Conservation (phyloP, 37 sponge, comb jelly and placozoan genomes). For the Axinella damicornis region DNA sequence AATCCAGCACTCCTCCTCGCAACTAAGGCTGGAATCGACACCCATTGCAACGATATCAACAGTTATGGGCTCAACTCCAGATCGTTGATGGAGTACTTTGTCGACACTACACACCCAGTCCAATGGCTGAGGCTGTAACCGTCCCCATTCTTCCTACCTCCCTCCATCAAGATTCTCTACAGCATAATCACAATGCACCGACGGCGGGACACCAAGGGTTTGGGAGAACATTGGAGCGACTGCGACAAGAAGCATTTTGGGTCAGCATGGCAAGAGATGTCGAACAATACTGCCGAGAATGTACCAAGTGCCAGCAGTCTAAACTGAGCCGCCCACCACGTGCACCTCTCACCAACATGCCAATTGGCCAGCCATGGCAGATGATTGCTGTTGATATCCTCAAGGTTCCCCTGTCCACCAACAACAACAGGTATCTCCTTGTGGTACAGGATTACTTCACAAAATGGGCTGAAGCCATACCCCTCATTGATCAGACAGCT, state of each 20-base stretch:
- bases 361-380: slow-evolving; percentile 9
- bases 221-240: slow-evolving; percentile 51
- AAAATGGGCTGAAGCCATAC: too few relatives aligned
- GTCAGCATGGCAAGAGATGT: slow-evolving; percentile 55
- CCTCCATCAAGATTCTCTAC: slow-evolving; percentile 6
- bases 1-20: not conserved
- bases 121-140: not conserved
- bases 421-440: too few relatives aligned
- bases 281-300: slow-evolving; percentile 41
- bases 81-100: too few relatives aligned
- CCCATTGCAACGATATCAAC: too few relatives aligned
- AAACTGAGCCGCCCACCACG: slow-evolving; percentile 35
- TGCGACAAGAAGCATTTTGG: slow-evolving; percentile 52
- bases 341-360: too few relatives aligned
- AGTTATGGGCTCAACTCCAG: too few relatives aligned
- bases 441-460: too few relatives aligned
- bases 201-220: slow-evolving; percentile 61
- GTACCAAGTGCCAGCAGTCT: slow-evolving; percentile 35
- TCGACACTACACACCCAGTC: slow-evolving; percentile 33
- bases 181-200: slow-evolving; percentile 9
- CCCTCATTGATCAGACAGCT: too few relatives aligned
- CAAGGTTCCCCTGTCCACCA: slow-evolving; percentile 51
- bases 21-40: too few relatives aligned
- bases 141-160: slow-evolving; percentile 31
- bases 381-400: too few relatives aligned